Evolutionary conservation across 2,797 vertebrate genomes (phyloP), one percentile per base, ranked within the genome.

Genomic region (Squalus acanthias): DNA sequence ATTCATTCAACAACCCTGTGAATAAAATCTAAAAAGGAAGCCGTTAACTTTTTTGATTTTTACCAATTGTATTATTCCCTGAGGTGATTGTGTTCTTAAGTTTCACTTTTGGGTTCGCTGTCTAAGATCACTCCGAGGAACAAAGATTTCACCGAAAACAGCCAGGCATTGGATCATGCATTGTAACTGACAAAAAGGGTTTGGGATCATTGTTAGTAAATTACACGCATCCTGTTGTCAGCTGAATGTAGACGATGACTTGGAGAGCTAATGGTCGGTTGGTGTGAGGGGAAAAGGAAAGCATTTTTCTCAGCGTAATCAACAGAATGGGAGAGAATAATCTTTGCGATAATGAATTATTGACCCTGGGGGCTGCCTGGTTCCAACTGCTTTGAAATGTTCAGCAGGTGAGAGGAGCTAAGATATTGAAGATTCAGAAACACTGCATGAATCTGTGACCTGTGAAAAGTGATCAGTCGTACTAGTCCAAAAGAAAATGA

Each of bases 301-400:
- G 10, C 3, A 26, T 69, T 74, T 95, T 22, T 57, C 46, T 72
- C 69, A 95, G 2, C 24, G 26, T 74, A 53, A 95, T 57, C 39
- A 74, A 33, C 46, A 74, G 94, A 53, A 57, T 74, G 46, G 24
- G 50, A 7, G 46, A 53, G 50, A 95, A 74, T 94, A 96, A 91
- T 79, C 70, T 24, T 96, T 65, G 53, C 33, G 69, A 95, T 96
- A 96, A 96, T 96, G 70, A 96, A 96, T 96, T 96, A 96, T 96
- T 95, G 79, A 96, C 96, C 96, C 91, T 46, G 39, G 79, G 74
- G 46, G 89, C 96, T 96, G 87, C 95, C 76, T 46, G 67, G 29
- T 17, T 96, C 89, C 96, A 76, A 70, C 85, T 91, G 82, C 92
- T 96, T 95, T 96, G 91, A 96, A 76, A 95, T 95, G 46, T 95